Conservation (phyloP, 2,888 invertebrate genomes). For the Stenolophus ochropezus region DNA sequence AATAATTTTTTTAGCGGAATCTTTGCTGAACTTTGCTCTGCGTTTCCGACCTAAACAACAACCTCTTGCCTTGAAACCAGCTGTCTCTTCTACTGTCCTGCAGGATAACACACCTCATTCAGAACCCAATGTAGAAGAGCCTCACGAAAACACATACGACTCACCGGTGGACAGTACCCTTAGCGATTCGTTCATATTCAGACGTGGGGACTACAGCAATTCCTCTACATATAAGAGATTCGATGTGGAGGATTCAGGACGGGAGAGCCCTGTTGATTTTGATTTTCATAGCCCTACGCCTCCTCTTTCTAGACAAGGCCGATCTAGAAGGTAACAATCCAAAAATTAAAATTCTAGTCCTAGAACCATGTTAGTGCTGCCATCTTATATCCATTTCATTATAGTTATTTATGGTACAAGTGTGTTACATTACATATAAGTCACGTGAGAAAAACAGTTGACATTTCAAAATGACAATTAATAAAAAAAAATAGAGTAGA, state of each 20-base stretch:
- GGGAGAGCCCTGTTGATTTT: conserved; percentile 56
- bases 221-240: conserved; percentile 14
- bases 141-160: background rate
- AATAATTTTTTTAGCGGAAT: background rate
- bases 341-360: background rate
- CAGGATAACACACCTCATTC: background rate
- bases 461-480: too few relatives aligned
- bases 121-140: background rate
- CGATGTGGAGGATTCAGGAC: conserved; percentile 29
- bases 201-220: background rate
- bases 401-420: too few relatives aligned
- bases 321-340: conserved; percentile 66
- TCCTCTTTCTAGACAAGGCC: conserved; percentile 66
- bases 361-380: too few relatives aligned
- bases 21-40: background rate
- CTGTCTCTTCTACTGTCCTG: background rate
- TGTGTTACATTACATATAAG: too few relatives aligned
- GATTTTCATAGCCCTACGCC: conserved; percentile 67
- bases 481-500: too few relatives aligned
- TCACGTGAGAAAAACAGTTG: background rate
- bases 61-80: background rate
- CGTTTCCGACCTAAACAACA: background rate
- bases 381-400: too few relatives aligned
- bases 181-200: background rate
- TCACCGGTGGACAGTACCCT: background rate